Conservation (phyloP, 2,888 invertebrate species). For the Cosmopolites sordidus region DNA sequence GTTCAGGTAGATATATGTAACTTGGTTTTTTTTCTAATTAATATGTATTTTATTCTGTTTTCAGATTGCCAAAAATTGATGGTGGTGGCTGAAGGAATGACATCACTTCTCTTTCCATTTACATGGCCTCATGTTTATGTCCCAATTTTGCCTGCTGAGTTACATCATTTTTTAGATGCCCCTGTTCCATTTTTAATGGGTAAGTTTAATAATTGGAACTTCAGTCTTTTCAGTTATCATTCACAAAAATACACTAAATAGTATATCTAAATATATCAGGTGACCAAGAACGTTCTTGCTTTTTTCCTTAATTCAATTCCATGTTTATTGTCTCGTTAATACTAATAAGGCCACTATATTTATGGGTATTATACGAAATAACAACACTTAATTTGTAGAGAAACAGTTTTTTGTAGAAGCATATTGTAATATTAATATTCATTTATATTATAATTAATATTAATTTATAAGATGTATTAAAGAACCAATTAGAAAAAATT, state of each 20-base stretch:
- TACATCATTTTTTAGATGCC: constrained; percentile 96
- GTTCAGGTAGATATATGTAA: constrained; percentile 61
- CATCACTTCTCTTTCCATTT: constrained; percentile 87
- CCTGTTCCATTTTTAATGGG: constrained; percentile 99
- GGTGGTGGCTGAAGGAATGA: constrained; percentile 93
- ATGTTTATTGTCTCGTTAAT: background rate
- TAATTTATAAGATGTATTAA: no score
- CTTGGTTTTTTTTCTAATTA: background rate
- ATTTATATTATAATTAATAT: no score
- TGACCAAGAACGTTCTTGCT: background rate
- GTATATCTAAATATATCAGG: background rate
- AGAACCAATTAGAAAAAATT: no score
- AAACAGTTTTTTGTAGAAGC: no score
- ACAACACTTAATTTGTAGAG: no score
- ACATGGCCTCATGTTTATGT: constrained; percentile 99
- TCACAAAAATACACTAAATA: background rate
- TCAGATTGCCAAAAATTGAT: constrained; percentile 91
- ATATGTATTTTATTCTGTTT: constrained; percentile 36
- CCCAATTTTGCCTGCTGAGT: constrained; percentile 91
- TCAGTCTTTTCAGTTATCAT: background rate
- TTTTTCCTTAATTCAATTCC: background rate
- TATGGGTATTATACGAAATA: no score
- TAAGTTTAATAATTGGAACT: constrained; percentile 36
- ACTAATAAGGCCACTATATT: no score
- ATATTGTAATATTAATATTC: no score